Evolutionary conservation across 92 coral and sea anemone species (phyloP), one percentile per base, ranked within the genome.

Genomic region (Zoanthus sansibaricus): DNA sequence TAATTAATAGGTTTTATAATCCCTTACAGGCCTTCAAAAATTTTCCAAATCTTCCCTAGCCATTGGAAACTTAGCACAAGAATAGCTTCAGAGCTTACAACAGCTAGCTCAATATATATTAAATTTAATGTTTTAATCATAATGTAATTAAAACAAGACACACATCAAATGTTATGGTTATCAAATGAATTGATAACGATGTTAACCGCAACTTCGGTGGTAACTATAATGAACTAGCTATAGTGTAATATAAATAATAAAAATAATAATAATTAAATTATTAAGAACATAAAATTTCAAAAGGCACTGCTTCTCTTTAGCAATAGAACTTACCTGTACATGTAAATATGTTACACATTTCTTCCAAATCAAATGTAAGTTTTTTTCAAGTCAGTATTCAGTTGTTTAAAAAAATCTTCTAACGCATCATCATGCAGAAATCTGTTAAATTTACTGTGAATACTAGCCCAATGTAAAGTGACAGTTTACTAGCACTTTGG

Each of bases 221-320:
- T 56, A 56, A 1, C n/a, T 56, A 56, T 56, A 56, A 56, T 56
- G n/a, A 56, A 56, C 62, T 15, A 56, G 52, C 52, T 48, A 48
- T 48, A 48, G n/a, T 56, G 62, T 56, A 10, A 56, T 56, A 56
- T 3, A 56, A 56, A 56, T 56, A 56, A 56, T 56, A 48, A 48
- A 48, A 48, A 48, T 48, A 48, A 48, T 48, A 48, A 48, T 48
- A 48, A 48, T 48, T 48, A 48, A 48, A 48, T 48, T 48, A 48
- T 48, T 48, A 48, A 48, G 52, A 48, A 48, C 52, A 48, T 56
- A 56, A 56, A 56, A 15, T 56, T 10, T 56, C 62, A 56, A 56
- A 56, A 56, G 62, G 62, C 62, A 56, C 16, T 56, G 62, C 62
- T 56, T 56, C 62, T 56, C 62, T 56, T 56, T 56, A 56, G 62